Conservation (phyloP, 2,888 invertebrate genomes). For the Andrena marginata region DNA sequence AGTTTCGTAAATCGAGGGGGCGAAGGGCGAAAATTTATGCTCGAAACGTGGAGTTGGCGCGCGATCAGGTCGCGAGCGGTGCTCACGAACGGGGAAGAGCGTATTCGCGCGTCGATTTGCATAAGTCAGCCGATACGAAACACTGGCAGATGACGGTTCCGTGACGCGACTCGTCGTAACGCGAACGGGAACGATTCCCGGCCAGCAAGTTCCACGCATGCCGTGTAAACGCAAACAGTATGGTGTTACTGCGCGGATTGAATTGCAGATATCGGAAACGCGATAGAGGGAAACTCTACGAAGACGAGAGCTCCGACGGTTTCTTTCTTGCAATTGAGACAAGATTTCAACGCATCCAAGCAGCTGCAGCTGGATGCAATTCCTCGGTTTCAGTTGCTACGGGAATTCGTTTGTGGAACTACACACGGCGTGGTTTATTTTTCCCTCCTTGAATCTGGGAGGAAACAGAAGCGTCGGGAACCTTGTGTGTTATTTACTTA, state of each 20-base stretch:
- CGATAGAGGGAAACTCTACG: conserved; percentile 6
- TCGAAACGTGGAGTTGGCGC: conserved; percentile 35
- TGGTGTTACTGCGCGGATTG: conserved; percentile 37
- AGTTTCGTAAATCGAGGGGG: conserved; percentile 41
- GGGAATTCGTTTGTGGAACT: not conserved
- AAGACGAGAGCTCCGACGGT: not conserved
- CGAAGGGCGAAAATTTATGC: conserved; percentile 43
- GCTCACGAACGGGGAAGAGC: conserved; percentile 34
- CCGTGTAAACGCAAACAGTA: conserved; percentile 9
- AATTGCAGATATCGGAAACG: conserved; percentile 43
- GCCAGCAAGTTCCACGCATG: conserved; percentile 20
- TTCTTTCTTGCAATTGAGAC: not conserved
- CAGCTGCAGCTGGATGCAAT: not conserved
- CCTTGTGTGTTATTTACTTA: too few species aligned
- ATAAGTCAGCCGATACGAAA: conserved; percentile 57
- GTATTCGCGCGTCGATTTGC: conserved; percentile 46
- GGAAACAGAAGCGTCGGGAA: too few species aligned
- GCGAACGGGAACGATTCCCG: conserved; percentile 30
- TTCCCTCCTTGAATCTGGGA: too few species aligned
- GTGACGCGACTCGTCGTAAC: conserved; percentile 41
- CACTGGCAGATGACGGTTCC: conserved; percentile 50
- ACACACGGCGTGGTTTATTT: too few species aligned
- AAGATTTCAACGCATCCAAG: not conserved
- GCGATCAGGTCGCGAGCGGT: conserved; percentile 44
- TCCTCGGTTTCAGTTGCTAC: not conserved